Percentiles rank a stretch among this genome's conserved stretches.
These are phyloP conservation scores for Hydriomena furcata DNA, from an alignment of 2,888 invertebrate genomes.

Conservation along the genomic window DNA sequence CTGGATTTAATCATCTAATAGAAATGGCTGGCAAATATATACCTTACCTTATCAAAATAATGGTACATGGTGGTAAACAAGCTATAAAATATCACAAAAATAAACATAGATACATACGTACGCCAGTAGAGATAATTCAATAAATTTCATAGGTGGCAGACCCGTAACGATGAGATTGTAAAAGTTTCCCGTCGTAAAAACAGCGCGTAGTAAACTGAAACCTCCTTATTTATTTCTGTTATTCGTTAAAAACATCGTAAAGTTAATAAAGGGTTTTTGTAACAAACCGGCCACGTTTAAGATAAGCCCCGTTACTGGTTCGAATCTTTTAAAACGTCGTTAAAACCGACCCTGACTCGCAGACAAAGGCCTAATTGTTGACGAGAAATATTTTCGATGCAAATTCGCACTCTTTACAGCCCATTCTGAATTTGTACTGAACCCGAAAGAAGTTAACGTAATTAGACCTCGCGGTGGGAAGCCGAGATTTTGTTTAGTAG, in stretches of 20 bases:
- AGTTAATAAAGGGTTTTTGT: conserved; percentile 81
- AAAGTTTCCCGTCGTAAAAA: conserved; percentile 65
- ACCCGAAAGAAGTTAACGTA: conserved; percentile 74
- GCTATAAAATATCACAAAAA: conserved; percentile 12
- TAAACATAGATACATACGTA: conserved; percentile 6
- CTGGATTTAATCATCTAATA: background rate
- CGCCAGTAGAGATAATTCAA: conserved; percentile 23
- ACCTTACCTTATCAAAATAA: conserved; percentile 7
- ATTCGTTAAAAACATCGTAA: conserved; percentile 78
- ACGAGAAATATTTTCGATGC: conserved; percentile 81
- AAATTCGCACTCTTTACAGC: conserved; percentile 80
- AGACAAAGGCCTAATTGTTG: conserved; percentile 82
- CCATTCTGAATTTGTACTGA: conserved; percentile 78
- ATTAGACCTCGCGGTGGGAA: conserved; percentile 63
- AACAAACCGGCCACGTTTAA: conserved; percentile 73
- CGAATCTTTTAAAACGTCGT: conserved; percentile 82
- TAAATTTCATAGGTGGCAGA: conserved; percentile 35
- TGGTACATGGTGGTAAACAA: too few species aligned
- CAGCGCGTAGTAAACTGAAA: conserved; percentile 64
- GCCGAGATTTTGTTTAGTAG: conserved; percentile 50
- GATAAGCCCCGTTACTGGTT: conserved; percentile 74
- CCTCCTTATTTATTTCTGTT: conserved; percentile 79
- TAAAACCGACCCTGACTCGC: conserved; percentile 75
- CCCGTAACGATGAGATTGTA: conserved; percentile 53
- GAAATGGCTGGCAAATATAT: background rate